A percentile compares a stretch with the other conserved stretches of the same genome.
These are phyloP conservation scores for Arrhopalites spinosus DNA, from an alignment of 2,888 invertebrate species.

Conservation along the genomic window DNA sequence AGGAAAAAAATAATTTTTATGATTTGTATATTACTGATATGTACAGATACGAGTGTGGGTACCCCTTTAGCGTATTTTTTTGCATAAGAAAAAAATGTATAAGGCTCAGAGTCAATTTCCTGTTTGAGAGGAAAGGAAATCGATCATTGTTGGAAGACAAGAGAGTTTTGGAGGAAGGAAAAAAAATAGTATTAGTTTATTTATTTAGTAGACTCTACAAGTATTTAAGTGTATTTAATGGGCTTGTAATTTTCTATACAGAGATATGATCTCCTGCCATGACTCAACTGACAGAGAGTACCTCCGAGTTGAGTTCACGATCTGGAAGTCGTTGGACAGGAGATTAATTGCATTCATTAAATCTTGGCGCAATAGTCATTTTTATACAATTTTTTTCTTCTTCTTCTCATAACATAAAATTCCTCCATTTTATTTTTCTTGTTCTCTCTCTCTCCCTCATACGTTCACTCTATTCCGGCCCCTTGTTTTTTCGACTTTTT, in stretches of 20 bases:
- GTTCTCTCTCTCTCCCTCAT: background rate
- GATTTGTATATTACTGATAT: no score
- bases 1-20: no score
- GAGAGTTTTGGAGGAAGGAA: conserved; percentile 1
- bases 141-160: conserved; percentile 26
- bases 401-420: no score
- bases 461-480: background rate
- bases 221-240: conserved; percentile 26
- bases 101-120: conserved; percentile 28
- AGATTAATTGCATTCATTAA: conserved; percentile 42
- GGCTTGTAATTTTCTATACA: conserved; percentile 15
- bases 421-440: conserved; percentile 1
- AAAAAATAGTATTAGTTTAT: conserved; percentile 21
- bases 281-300: conserved; percentile 4
- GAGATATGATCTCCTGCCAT: background rate
- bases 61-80: no score
- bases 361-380: conserved; percentile 29
- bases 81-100: no score
- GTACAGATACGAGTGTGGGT: no score
- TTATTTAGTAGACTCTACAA: conserved; percentile 15
- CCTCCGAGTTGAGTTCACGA: conserved; percentile 19
- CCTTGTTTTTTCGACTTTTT: background rate
- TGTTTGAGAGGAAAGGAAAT: conserved; percentile 16
- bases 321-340: conserved; percentile 27
- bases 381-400: conserved; percentile 18